Percentiles rank a stretch among this genome's conserved stretches.
Evolutionary conservation across 2,797 vertebrate genomes (phyloP).

Genomic region (Myioborus melanocephalus): DNA sequence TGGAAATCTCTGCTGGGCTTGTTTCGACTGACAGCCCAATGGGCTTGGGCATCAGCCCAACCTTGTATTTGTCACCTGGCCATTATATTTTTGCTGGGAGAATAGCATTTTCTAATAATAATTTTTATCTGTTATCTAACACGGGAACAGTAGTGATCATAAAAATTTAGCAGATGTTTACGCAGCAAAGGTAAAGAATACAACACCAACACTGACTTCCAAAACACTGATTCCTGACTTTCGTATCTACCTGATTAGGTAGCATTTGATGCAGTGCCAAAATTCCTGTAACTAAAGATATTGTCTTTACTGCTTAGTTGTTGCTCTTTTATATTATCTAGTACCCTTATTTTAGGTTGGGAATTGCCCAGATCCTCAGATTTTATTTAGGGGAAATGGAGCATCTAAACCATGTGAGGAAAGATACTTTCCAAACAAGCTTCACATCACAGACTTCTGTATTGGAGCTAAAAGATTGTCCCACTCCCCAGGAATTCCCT

Average conservation of each 20-base stretch:
- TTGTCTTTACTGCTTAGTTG: constrained; percentile 66
- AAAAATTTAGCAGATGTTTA: neutral
- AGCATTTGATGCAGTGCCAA: neutral
- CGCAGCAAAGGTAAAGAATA: neutral
- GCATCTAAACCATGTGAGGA: neutral
- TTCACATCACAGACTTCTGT: neutral
- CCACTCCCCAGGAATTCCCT: neutral
- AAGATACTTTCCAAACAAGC: neutral
- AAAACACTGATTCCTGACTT: neutral
- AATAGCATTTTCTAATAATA: neutral
- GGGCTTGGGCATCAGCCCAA: neutral
- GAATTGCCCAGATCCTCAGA: neutral
- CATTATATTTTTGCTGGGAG: neutral
- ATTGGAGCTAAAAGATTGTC: neutral
- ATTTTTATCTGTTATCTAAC: neutral
- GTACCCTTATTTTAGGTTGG: constrained; percentile 55
- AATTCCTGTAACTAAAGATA: constrained; percentile 12
- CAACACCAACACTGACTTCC: neutral
- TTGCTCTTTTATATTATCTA: constrained; percentile 49
- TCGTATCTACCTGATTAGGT: neutral
- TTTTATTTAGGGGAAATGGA: neutral
- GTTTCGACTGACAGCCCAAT: neutral
- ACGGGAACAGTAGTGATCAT: neutral
- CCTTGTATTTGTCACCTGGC: neutral
- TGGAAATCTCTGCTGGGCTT: neutral